Base-by-base conservation (phyloP, 2,888 invertebrate species). In the Xestia xanthographa region DNA sequence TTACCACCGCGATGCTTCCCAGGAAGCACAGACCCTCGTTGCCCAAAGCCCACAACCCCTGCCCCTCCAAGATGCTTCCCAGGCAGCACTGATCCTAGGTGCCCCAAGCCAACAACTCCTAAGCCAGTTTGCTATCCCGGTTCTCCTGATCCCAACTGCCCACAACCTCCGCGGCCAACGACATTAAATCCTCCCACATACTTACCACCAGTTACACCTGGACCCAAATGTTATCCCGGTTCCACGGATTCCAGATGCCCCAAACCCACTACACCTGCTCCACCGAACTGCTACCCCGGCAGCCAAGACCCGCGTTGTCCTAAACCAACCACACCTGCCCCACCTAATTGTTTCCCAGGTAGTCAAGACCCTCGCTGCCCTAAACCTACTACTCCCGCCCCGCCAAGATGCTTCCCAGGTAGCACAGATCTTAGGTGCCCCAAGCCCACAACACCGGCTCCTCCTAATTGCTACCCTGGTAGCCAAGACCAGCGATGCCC, bases 231-330 rank as follows among this genome's bases (percentile, higher is more conserved):
- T 78, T 87, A 77, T 79, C 91, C 93, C 0, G 94, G 82, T 17
- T 38, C 41, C 0, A 58, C 88, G 0, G 87, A 79, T 34, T 77
- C 78, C 9, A 58, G 80, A 9, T 80, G 79, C 20, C 89, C 87
- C 0, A 58, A 66, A 71, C 89, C 89, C 0, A 87, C 94, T 50
- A 86, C 95, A 17, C 92, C 92, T 0, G 86, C 72, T n/a, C 85
- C 91, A 8, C 90, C 88, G 0, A 82, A 66, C 0, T 90, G 89
- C 50, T 91, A 72, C 77, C 91, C 93, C 0, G 94, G 94, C 0
- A 92, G 92, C 11, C 81, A 88, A 2, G 90, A 95, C 83, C 92
- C 93, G 0, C 84, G 90, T 12, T 95, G 95, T 67, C 94, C 94
- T 3, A 91, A 91, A 82, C 90, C 91, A 0, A 88, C 91, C 0